phyloP scores from a whole-genome alignment of 1,140 invertebrate species.

The Laodelphax striatellus region DNA sequence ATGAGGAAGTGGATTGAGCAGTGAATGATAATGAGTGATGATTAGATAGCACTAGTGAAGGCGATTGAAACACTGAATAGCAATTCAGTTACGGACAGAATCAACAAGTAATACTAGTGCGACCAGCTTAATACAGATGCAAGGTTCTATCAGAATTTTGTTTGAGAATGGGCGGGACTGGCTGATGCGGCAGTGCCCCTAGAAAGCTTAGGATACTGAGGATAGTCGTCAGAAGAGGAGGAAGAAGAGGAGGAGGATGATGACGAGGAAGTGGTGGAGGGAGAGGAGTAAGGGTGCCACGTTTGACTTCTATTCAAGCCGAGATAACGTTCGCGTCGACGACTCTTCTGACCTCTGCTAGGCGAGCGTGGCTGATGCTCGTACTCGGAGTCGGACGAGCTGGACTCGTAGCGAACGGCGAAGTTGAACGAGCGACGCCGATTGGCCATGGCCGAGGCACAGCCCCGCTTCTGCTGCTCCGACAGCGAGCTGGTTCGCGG shows the following conservation, averaged over 20 bases:
- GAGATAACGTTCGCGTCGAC: background rate
- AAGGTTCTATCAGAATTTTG: constrained; percentile 7
- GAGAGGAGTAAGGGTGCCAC: background rate
- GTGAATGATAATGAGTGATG: too few relatives aligned
- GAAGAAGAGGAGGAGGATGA: constrained; percentile 16
- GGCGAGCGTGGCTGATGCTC: background rate
- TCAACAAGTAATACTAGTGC: too few relatives aligned
- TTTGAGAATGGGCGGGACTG: constrained; percentile 6
- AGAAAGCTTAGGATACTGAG: constrained; percentile 13
- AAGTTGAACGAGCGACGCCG: constrained; percentile 10
- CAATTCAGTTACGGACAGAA: too few relatives aligned
- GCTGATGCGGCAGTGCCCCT: constrained; percentile 13
- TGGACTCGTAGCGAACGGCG: constrained; percentile 10
- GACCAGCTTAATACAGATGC: background rate
- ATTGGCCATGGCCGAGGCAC: background rate
- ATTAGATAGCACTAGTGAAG: too few relatives aligned
- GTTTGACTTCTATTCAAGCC: background rate
- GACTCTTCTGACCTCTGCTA: constrained; percentile 6
- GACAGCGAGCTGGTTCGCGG: constrained; percentile 8
- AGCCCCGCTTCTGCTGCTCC: constrained; percentile 3
- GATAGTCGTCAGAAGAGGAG: constrained; percentile 11
- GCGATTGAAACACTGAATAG: too few relatives aligned
- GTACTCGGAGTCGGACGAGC: constrained; percentile 18
- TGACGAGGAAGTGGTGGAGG: background rate
- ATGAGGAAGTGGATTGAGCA: too few relatives aligned